Percentiles rank a stretch among this genome's conserved stretches.
Evolutionary conservation across 2,888 invertebrate species (phyloP).

Genomic region (Pasiphila rectangulata): DNA sequence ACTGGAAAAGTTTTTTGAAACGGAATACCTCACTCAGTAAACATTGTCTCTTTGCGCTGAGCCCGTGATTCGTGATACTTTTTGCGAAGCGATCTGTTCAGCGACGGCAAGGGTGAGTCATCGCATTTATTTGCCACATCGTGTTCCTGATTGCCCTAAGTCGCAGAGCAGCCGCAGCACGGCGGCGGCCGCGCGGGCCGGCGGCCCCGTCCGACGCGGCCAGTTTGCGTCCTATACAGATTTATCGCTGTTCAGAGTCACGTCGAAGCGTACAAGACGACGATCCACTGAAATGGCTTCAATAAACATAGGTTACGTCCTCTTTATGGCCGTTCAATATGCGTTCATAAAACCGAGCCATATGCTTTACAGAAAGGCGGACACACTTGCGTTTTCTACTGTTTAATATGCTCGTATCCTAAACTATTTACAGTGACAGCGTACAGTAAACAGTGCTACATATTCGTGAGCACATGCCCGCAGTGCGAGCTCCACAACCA

Average conservation of each 20-base stretch:
- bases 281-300: slow-evolving; percentile 11
- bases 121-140: background rate
- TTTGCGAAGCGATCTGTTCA: background rate
- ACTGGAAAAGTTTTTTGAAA: background rate
- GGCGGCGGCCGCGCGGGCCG: background rate
- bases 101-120: background rate
- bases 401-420: too few species aligned
- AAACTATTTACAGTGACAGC: too few species aligned
- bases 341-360: background rate
- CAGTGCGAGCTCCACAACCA: too few species aligned
- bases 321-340: background rate
- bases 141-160: slow-evolving; percentile 2
- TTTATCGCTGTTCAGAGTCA: slow-evolving; percentile 12
- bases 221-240: slow-evolving; percentile 4
- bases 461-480: too few species aligned
- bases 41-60: background rate
- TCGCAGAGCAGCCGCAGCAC: background rate
- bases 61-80: background rate
- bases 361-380: too few species aligned
- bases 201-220: background rate
- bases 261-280: slow-evolving; percentile 3
- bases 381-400: background rate
- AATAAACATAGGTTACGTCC: slow-evolving; percentile 5
- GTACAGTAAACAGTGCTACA: background rate
- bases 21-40: background rate